Percentiles rank a stretch among this genome's conserved stretches.
These are phyloP conservation scores for Adoxophyes honmai DNA, from an alignment of 1,140 invertebrate genomes.

Conservation along the genomic window DNA sequence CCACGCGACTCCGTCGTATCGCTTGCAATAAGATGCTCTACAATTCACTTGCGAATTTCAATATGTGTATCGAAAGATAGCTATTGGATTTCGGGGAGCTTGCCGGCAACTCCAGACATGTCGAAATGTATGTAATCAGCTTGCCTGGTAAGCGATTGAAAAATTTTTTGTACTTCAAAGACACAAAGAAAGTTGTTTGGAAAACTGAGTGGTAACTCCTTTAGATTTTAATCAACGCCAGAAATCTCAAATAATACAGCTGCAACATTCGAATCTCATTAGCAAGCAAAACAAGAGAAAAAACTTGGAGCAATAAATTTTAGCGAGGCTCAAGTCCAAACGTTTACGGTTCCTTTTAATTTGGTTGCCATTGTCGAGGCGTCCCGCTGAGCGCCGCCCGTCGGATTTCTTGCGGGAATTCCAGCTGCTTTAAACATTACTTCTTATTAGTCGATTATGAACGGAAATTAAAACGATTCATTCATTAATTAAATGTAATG, in stretches of 20 bases:
- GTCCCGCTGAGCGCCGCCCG: constrained; percentile 62
- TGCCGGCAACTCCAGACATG: constrained; percentile 1
- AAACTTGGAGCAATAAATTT: constrained; percentile 71
- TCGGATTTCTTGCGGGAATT: constrained; percentile 65
- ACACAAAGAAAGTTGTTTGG: constrained; percentile 27
- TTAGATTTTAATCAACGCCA: constrained; percentile 50
- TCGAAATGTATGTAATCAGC: constrained; percentile 6
- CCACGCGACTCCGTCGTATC: constrained; percentile 26
- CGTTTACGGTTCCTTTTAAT: constrained; percentile 74
- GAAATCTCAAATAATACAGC: constrained; percentile 57
- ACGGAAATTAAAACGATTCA: constrained; percentile 46
- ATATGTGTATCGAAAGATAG: constrained; percentile 32
- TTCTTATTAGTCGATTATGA: constrained; percentile 69
- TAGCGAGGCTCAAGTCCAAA: constrained; percentile 69
- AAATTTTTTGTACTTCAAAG: constrained; percentile 28
- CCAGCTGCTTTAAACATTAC: constrained; percentile 69
- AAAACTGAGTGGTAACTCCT: constrained; percentile 34
- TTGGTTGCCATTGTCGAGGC: constrained; percentile 70
- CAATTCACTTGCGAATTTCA: constrained; percentile 41
- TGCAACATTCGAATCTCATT: constrained; percentile 72
- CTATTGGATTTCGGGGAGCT: constrained; percentile 29
- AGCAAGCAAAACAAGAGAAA: constrained; percentile 66
- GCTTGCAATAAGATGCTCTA: constrained; percentile 42
- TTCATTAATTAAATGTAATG: constrained; percentile 7
- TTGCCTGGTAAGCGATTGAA: constrained; percentile 22